phyloP scores from a whole-genome alignment of 2,113 vertebrate genomes.

The Lates calcarifer region DNA sequence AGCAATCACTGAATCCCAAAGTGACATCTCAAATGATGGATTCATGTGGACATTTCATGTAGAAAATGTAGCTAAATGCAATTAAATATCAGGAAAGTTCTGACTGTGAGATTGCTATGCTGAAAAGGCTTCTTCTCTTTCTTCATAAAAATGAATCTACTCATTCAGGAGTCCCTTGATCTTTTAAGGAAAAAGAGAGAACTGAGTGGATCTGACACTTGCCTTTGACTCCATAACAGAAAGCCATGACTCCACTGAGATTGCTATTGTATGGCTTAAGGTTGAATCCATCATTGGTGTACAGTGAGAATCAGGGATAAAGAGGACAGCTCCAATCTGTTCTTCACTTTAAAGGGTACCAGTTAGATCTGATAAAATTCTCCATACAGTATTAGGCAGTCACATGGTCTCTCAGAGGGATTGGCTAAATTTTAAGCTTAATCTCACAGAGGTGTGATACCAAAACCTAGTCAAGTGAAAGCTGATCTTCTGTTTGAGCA shows the following conservation, averaged over 20 bases:
- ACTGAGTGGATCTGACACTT: conserved; percentile 49
- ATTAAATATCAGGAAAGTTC: conserved; percentile 1
- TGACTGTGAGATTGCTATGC: background rate
- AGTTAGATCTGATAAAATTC: conserved; percentile 5
- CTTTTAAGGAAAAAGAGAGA: conserved; percentile 38
- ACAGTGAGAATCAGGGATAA: conserved; percentile 28
- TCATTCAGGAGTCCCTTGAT: conserved; percentile 43
- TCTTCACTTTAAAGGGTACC: conserved; percentile 46
- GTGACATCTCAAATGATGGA: background rate
- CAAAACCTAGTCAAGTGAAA: background rate
- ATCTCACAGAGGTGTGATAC: background rate
- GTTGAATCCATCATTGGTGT: conserved; percentile 40
- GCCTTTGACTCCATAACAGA: conserved; percentile 54
- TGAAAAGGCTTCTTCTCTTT: conserved; percentile 11
- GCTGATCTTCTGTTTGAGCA: background rate
- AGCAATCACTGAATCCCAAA: background rate
- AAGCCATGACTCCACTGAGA: conserved; percentile 54
- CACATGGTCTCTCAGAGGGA: background rate
- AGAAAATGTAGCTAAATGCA: background rate
- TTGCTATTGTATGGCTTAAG: conserved; percentile 47
- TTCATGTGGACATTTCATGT: background rate
- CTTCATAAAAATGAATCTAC: conserved; percentile 5
- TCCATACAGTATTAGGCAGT: background rate
- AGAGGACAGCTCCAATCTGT: conserved; percentile 22
- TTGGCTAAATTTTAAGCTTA: background rate